These are phyloP conservation scores for Proctacanthus coquilletti DNA, from an alignment of 1,140 invertebrate genomes.

Conservation along the genomic window DNA sequence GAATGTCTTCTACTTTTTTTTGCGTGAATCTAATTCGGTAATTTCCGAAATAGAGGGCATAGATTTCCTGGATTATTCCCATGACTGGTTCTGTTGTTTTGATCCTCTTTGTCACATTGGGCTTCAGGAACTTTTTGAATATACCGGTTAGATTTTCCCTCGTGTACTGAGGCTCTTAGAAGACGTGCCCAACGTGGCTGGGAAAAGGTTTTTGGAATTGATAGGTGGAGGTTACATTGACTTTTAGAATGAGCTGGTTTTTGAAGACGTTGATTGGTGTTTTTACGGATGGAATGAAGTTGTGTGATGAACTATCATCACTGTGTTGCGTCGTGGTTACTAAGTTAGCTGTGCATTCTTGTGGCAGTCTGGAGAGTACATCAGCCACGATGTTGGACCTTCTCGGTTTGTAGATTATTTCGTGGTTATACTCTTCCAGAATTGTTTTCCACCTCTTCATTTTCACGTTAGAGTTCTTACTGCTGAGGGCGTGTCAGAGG, in stretches of 20 bases:
- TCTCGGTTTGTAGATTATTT: constrained; percentile 13
- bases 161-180: neutral
- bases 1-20: constrained; percentile 3
- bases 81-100: constrained; percentile 1
- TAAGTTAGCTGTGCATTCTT: neutral
- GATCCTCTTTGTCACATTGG: neutral
- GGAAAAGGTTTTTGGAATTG: constrained; percentile 1
- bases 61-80: constrained; percentile 5
- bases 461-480: constrained; percentile 23
- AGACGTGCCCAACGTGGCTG: neutral
- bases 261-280: neutral
- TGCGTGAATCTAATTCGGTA: constrained; percentile 5
- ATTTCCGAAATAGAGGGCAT: constrained; percentile 1
- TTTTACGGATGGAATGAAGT: neutral
- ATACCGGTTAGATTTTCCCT: neutral
- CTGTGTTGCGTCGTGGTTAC: neutral
- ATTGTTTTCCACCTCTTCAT: constrained; percentile 11
- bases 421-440: constrained; percentile 20
- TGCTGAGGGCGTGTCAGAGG: constrained; percentile 22
- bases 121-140: constrained; percentile 1
- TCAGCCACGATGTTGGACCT: constrained; percentile 12
- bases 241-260: neutral
- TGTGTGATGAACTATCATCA: neutral
- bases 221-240: neutral
- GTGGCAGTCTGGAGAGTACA: constrained; percentile 6